A percentile compares a stretch with the other conserved stretches of the same genome.
Evolutionary conservation across 2,113 vertebrate species (phyloP).

Genomic region (Cyphomyrus discorhynchus): DNA sequence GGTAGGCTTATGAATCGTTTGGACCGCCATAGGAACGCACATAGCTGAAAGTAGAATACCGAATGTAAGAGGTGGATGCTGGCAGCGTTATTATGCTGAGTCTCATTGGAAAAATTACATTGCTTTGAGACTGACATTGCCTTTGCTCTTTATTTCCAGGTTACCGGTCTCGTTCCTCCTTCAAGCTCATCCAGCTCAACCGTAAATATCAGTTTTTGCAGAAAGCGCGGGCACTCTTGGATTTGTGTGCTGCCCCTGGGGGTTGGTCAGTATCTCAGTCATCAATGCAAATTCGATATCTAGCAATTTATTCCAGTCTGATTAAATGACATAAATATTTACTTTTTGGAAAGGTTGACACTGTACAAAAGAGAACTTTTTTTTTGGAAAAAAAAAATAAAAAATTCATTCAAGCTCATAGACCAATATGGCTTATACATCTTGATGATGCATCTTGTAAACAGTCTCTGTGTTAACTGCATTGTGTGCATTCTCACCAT

Average conservation of each 20-base stretch:
- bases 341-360: background rate
- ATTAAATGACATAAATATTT: background rate
- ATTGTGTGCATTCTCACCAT: background rate
- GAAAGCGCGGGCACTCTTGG: conserved; percentile 80
- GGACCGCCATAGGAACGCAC: background rate
- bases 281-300: background rate
- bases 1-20: too few species aligned
- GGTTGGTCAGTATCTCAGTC: conserved; percentile 74
- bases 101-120: background rate
- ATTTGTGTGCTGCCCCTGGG: conserved; percentile 88
- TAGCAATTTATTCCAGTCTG: background rate
- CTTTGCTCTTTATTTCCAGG: conserved; percentile 52
- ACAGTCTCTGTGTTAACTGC: background rate
- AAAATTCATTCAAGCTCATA: background rate
- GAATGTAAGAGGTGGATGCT: background rate
- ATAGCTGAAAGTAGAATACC: background rate
- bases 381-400: background rate
- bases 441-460: background rate
- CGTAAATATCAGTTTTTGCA: conserved; percentile 92
- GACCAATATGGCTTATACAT: background rate
- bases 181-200: conserved; percentile 95
- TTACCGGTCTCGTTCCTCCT: conserved; percentile 91
- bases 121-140: background rate
- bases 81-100: background rate
- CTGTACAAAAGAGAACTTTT: background rate